Percentiles rank a stretch among this genome's conserved stretches.
phyloP scores from a whole-genome alignment of 2,797 vertebrate genomes.

The Pangasius sanitwongsei region DNA sequence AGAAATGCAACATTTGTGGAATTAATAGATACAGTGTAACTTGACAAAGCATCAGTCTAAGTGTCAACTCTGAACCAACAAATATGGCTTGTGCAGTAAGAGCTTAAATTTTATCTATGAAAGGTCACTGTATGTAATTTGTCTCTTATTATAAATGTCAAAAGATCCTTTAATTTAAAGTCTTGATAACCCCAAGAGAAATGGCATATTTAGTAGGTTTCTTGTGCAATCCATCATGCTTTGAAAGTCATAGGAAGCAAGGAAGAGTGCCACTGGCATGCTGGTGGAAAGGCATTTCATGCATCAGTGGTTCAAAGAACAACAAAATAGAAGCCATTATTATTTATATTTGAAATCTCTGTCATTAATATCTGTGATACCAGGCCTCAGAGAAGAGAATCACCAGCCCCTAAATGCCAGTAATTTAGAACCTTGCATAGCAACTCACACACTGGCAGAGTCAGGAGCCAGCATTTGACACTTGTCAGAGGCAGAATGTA shows the following conservation, averaged over 20 bases:
- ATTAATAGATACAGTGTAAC: neutral
- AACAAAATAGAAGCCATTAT: neutral
- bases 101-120: neutral
- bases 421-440: neutral
- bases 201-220: neutral
- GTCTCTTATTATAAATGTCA: neutral
- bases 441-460: neutral
- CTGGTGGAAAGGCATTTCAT: neutral
- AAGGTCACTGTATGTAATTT: neutral
- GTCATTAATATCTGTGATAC: neutral
- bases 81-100: neutral
- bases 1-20: neutral
- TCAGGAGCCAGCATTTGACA: neutral
- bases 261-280: neutral
- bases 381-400: neutral
- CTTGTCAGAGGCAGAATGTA: neutral
- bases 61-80: neutral
- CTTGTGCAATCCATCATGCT: neutral
- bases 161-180: slow-evolving; percentile 5
- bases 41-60: neutral
- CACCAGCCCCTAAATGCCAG: neutral
- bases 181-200: neutral
- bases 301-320: neutral
- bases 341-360: neutral
- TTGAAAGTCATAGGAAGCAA: neutral